These are phyloP conservation scores for Pseudotriccus pelzelni DNA, from an alignment of 2,797 vertebrate genomes.

Conservation along the genomic window DNA sequence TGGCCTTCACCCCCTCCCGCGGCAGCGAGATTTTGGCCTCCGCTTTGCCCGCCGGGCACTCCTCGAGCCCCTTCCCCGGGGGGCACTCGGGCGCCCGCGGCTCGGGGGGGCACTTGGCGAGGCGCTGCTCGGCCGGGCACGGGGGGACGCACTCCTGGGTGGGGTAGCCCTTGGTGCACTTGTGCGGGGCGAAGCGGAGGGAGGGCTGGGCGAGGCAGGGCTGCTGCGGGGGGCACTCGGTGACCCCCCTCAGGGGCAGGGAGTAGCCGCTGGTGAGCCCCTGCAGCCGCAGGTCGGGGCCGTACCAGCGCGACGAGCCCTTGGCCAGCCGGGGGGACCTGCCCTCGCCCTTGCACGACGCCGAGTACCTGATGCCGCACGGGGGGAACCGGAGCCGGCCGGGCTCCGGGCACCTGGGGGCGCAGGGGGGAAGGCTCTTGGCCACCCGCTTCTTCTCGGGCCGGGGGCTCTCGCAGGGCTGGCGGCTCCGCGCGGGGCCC, in stretches of 20 bases:
- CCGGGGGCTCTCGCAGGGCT: background rate
- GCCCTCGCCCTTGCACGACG: background rate
- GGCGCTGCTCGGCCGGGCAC: background rate
- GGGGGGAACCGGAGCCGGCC: constrained; percentile 25
- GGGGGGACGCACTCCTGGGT: background rate
- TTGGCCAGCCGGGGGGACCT: background rate
- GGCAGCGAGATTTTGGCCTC: background rate
- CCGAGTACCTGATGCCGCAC: background rate
- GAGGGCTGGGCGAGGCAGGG: rapidly evolving
- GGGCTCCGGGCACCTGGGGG: background rate
- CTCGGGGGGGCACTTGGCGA: background rate
- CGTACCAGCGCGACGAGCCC: rapidly evolving
- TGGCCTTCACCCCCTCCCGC: background rate
- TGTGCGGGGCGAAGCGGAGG: background rate
- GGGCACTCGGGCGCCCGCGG: background rate
- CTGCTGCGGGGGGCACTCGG: constrained; percentile 29
- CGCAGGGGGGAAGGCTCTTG: background rate
- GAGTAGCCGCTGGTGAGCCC: background rate
- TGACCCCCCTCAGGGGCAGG: background rate
- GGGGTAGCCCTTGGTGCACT: constrained; percentile 28
- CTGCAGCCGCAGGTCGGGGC: background rate
- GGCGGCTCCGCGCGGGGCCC: background rate
- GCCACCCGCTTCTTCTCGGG: rapidly evolving
- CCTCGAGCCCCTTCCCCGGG: background rate
- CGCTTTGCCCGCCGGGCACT: rapidly evolving